These are phyloP conservation scores for Phylloscopus collybita DNA, from an alignment of 2,797 vertebrate species.

Conservation along the genomic window DNA sequence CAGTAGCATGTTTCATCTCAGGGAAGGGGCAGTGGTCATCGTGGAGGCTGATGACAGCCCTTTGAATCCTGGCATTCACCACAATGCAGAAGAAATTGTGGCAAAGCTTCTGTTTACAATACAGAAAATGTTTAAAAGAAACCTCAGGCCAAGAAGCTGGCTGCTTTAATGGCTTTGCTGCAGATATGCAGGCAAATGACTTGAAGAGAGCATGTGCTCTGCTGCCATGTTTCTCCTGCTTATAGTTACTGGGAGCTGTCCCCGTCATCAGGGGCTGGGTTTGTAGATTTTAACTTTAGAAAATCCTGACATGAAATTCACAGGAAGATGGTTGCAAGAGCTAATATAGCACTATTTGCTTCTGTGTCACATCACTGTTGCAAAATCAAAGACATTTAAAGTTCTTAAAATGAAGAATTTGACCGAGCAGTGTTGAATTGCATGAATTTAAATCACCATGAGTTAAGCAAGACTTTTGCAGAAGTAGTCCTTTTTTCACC, in stretches of 20 bases:
- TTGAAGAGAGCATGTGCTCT: neutral
- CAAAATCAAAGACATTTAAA: neutral
- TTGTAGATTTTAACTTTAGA: neutral
- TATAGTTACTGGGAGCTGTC: neutral
- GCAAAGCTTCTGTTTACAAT: neutral
- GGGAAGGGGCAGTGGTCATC: neutral
- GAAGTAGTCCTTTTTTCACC: neutral
- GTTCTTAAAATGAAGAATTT: neutral
- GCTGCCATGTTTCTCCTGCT: neutral
- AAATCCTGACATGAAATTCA: neutral
- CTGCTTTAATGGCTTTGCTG: neutral
- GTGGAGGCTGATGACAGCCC: neutral
- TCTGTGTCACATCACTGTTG: neutral
- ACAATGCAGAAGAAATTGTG: neutral
- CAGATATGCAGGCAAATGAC: neutral
- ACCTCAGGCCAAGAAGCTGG: neutral
- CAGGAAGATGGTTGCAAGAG: neutral
- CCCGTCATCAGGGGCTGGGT: neutral
- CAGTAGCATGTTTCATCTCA: neutral
- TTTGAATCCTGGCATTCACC: constrained; percentile 21
- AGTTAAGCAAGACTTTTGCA: neutral
- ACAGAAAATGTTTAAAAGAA: neutral
- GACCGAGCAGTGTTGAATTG: neutral
- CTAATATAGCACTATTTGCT: neutral
- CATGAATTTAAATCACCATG: neutral